A percentile compares a stretch with the other conserved stretches of the same genome.
phyloP scores from a whole-genome alignment of 1,140 invertebrate genomes.

The Drosophila pachea region DNA sequence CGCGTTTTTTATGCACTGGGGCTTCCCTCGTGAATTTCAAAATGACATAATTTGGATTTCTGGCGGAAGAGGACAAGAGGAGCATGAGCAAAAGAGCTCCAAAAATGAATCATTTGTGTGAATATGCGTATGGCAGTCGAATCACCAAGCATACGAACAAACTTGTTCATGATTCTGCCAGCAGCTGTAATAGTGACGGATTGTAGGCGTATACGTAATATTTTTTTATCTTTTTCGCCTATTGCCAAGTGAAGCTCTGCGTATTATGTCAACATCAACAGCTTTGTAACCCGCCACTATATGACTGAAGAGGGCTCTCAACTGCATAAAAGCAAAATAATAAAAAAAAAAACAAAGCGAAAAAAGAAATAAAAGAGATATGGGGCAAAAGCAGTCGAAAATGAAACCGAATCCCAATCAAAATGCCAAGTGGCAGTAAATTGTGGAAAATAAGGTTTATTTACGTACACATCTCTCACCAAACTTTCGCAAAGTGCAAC shows the following conservation, averaged over 20 bases:
- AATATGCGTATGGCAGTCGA: not conserved
- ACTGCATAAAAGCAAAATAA: constrained; percentile 1
- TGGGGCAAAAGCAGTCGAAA: constrained; percentile 34
- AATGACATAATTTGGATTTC: constrained; percentile 23
- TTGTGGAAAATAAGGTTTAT: constrained; percentile 69
- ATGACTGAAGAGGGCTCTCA: constrained; percentile 21
- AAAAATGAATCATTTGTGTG: not conserved
- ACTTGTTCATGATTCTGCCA: constrained; percentile 6
- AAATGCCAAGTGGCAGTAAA: constrained; percentile 52
- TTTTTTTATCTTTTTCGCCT: not conserved
- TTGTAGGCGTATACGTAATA: constrained; percentile 40
- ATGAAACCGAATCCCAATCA: constrained; percentile 50
- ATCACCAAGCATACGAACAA: not conserved
- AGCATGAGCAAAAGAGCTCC: not conserved
- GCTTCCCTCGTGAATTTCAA: constrained; percentile 9
- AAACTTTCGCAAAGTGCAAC: constrained; percentile 57
- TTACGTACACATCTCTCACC: constrained; percentile 40
- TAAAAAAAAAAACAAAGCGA: constrained; percentile 8
- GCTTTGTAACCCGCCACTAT: constrained; percentile 7
- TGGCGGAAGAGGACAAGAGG: not conserved
- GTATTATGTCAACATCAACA: constrained; percentile 37
- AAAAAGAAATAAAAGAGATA: constrained; percentile 15
- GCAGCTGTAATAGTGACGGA: not conserved
- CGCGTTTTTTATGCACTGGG: constrained; percentile 15
- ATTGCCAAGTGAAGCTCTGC: constrained; percentile 11